A percentile compares a stretch with the other conserved stretches of the same genome.
phyloP scores from a whole-genome alignment of 2,888 invertebrate genomes.

The Brachypalpus laphriformis region DNA sequence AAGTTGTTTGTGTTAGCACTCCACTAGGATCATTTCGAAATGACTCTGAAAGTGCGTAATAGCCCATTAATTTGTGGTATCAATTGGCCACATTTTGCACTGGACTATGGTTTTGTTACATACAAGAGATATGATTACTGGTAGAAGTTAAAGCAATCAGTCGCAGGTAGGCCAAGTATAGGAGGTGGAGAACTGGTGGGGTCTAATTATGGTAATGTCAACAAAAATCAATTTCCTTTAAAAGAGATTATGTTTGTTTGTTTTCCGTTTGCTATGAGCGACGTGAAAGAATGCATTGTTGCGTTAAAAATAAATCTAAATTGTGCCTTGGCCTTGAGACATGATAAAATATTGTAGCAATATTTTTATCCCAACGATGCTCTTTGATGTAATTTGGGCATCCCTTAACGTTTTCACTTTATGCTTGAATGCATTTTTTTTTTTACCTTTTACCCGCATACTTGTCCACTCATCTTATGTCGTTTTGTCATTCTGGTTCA shows the following conservation, averaged over 20 bases:
- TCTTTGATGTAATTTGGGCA: too few species aligned
- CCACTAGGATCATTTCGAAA: conserved; percentile 28
- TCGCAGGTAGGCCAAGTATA: not conserved
- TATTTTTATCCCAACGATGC: too few species aligned
- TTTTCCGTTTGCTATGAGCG: not conserved
- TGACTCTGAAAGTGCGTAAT: conserved; percentile 37
- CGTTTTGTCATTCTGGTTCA: too few species aligned
- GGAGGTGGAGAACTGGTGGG: not conserved
- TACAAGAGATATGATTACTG: not conserved
- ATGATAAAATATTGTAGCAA: not conserved
- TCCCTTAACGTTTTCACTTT: too few species aligned
- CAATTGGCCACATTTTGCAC: conserved; percentile 12
- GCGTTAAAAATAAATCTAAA: not conserved
- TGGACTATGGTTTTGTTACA: not conserved
- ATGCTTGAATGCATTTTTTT: too few species aligned
- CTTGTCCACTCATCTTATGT: too few species aligned
- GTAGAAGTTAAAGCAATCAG: not conserved
- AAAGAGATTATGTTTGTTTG: not conserved
- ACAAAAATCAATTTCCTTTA: not conserved
- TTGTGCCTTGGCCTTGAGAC: not conserved
- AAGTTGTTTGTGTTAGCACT: conserved; percentile 33
- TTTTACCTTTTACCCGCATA: too few species aligned
- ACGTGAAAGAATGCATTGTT: not conserved
- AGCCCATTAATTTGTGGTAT: conserved; percentile 45
- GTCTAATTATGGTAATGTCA: not conserved